Base-by-base conservation (phyloP, 1,140 invertebrate genomes). In the Metopolophium dirhodum region DNA sequence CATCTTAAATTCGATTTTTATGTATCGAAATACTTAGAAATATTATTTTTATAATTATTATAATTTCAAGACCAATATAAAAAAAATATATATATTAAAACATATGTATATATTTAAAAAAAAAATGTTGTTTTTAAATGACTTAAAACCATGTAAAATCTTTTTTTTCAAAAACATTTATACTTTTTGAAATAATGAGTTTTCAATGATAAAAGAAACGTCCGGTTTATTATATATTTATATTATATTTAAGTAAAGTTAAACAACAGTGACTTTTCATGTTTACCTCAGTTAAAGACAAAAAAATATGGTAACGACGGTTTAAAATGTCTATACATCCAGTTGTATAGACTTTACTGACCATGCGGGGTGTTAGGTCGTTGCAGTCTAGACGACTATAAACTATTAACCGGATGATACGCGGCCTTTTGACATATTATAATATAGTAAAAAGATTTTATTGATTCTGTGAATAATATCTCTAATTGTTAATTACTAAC, bases 401-500 rank as follows among this genome's bases (percentile, higher is more conserved):
- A 37, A 57, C n/a, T 77, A 30, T 23, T 14, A 89, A 30, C 61
- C 14, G 3, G 7, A 89, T 51, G 54, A 54, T 1, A 89, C 35
- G 23, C 9, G 20, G 20, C 20, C 87, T 45, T 90, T 90, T 45
- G 54, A 90, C 37, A n/a, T 57, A 68, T 35, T 41, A 41, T 90
- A 35, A 41, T 90, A 41, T 45, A 68, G 7, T 41, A n/a, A 90
- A 30, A 26, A 90, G 0, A 47, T 68, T 61, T 57, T 41, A 68
- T 90, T 41, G 54, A 90, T 90, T 90, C 41, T 9, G 26, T 47
- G 41, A 68, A 90, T 68, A 77, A 77, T 77, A 77, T 77, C n/a
- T n/a, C 7, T 54, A 9, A 37, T 57, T 90, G 14, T 7, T 41
- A 41, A 68, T 68, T 45, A 45, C 37, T 68, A 37, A 89, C 37